Conservation (phyloP, 2,797 vertebrate genomes). For the Fringilla coelebs region DNA sequence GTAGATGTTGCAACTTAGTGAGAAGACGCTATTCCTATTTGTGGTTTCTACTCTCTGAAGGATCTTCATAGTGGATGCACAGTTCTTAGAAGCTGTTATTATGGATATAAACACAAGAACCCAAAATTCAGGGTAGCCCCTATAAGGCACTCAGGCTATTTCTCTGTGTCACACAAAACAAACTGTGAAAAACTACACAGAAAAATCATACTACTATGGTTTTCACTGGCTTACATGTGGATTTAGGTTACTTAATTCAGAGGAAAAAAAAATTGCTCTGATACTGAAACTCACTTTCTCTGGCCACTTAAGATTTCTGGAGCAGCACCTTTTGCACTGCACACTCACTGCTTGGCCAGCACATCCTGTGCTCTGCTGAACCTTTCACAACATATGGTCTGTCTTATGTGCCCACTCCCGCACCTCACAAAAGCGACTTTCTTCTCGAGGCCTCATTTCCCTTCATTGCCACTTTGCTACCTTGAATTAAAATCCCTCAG, state of each 20-base stretch:
- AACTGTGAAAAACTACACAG: background rate
- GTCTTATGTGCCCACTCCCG: background rate
- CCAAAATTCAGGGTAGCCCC: fast-evolving
- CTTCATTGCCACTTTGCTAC: background rate
- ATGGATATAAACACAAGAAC: background rate
- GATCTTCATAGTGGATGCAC: fast-evolving
- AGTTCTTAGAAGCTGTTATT: background rate
- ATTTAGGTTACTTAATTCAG: background rate
- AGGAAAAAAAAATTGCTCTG: background rate
- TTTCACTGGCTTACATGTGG: background rate
- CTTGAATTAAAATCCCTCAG: background rate
- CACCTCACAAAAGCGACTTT: background rate
- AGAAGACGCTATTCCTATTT: background rate
- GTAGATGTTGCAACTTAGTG: background rate
- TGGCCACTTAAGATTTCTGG: background rate
- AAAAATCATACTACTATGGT: fast-evolving
- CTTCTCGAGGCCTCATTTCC: background rate
- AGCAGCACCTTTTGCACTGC: background rate
- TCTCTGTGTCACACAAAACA: background rate
- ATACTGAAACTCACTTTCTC: background rate
- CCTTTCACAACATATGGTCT: background rate
- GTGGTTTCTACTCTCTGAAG: background rate
- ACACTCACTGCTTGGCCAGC: background rate
- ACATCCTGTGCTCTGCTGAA: background rate
- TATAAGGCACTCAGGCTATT: background rate